Conservation (phyloP, 2,113 vertebrate genomes). For the Mormyrus iriodes region DNA sequence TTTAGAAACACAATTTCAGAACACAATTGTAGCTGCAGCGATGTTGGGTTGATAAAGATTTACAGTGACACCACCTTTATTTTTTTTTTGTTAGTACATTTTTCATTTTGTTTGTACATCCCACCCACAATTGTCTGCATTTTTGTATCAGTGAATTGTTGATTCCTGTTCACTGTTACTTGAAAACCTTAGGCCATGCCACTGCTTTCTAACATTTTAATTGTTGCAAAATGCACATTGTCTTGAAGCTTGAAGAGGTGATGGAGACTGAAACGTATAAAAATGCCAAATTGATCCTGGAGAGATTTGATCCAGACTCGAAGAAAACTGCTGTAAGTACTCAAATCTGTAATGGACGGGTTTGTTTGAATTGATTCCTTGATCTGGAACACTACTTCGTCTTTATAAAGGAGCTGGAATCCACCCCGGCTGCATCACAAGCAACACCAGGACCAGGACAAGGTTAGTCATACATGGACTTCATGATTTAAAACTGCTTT, state of each 20-base stretch:
- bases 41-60: not conserved
- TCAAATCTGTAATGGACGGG: not conserved
- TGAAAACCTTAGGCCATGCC: not conserved
- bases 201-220: not conserved
- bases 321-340: slow-evolving; percentile 77
- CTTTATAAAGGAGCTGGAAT: slow-evolving; percentile 72
- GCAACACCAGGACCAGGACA: slow-evolving; percentile 82
- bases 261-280: slow-evolving; percentile 99
- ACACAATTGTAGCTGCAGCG: not conserved
- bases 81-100: not conserved
- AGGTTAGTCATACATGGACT: slow-evolving; percentile 58
- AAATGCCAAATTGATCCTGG: slow-evolving; percentile 93
- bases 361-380: not conserved
- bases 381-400: not conserved
- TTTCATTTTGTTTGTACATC: not conserved
- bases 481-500: not conserved
- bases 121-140: not conserved
- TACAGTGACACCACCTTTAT: not conserved
- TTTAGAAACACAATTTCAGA: not conserved
- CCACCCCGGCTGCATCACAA: slow-evolving; percentile 63
- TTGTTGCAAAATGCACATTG: not conserved
- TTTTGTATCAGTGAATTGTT: not conserved
- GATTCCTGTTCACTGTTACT: not conserved
- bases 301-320: slow-evolving; percentile 92
- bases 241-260: slow-evolving; percentile 86